Base-by-base conservation (phyloP, 2,113 vertebrate genomes). In the Amblyopsis rosae region DNA sequence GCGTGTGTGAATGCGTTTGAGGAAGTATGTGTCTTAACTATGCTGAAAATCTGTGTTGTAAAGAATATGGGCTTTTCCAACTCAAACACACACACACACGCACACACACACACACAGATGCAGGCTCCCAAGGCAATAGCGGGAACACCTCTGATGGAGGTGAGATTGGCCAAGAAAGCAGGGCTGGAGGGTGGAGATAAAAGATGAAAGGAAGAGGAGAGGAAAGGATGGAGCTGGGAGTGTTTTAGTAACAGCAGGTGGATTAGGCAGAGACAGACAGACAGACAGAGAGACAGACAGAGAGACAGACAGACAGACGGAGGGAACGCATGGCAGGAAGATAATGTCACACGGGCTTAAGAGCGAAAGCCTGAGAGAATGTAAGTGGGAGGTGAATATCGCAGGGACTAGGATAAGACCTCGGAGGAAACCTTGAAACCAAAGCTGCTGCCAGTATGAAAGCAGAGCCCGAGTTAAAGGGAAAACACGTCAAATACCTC, bases 81-180 rank as follows among this genome's bases (percentile, higher is more conserved):
- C 70, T 65, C n/a, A 60, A 50, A 62, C 58, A 56, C 55, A 63
- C 13, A 32, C 50, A 41, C 15, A 12, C 13, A 62, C 58, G 53
- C 55, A 63, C 13, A 32, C 50, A 41, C 15, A 12, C 13, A 7
- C 11, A 26, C 26, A 26, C 26, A 26, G 26, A 26, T 26, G 26
- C 26, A 26, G 41, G 65, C 59, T 77, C 69, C 66, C 65, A 16
- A 59, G 78, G 71, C 72, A 48, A 71, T 77, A 47, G 55, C 17
- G 55, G 70, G 82, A 79, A 87, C 81, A 68, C 70, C 78, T 89
- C 87, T 90, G 90, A 92, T 83, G 86, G 79, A 79, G 78, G 68
- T 62, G 68, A 70, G 76, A 65, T 64, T 73, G 83, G 74, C 63
- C 41, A 10, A 56, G 69, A 62, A 62, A 19, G 62, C 41, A 76